Base-by-base conservation (phyloP, 2,797 vertebrate genomes). In the Peromyscus aztecus region DNA sequence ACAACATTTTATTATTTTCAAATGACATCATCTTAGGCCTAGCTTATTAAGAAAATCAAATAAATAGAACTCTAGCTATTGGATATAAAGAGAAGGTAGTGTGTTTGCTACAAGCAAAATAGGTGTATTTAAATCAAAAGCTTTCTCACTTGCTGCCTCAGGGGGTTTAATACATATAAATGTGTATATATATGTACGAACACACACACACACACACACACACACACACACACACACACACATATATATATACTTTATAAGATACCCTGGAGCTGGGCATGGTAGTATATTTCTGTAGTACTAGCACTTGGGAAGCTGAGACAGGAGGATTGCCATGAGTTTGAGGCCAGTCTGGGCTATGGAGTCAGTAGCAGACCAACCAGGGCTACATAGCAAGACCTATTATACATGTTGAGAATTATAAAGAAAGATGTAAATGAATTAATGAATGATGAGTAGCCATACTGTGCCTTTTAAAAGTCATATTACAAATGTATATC, bases 1-100 rank as follows among this genome's bases (percentile, higher is more conserved):
- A 57, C 78, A 94, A 73, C 71, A 71, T 75, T 85, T 94, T 86
- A 94, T 96, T 94, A 85, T 94, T 97, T 97, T 76, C 91, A 97
- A 78, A 95, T 97, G 97, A 89, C 90, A 94, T 40, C 78, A 80
- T 94, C 96, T 96, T 95, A 86, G 94, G 87, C 23, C 23, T 82
- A 85, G 21, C 81, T 59, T 81, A 87, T 63, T 82, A 77, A 83
- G 83, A 84, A 84, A 95, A 89, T 82, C 31, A 95, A 80, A 65
- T 73, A 84, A 91, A 97, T 37, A 77, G 90, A 67, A 31, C 37
- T 17, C 21, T 24, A 49, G 24, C 84, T 52, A 63, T 24, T 81
- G 65, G 87, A 84, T 93, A 61, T 93, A 96, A 93, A 89, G 31
- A 69, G 46, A 92, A 61, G 78, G 81, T 73, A 88, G 80, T 91